Evolutionary conservation across 2,113 vertebrate species (phyloP).

Genomic region (Acrocephalus kingi): DNA sequence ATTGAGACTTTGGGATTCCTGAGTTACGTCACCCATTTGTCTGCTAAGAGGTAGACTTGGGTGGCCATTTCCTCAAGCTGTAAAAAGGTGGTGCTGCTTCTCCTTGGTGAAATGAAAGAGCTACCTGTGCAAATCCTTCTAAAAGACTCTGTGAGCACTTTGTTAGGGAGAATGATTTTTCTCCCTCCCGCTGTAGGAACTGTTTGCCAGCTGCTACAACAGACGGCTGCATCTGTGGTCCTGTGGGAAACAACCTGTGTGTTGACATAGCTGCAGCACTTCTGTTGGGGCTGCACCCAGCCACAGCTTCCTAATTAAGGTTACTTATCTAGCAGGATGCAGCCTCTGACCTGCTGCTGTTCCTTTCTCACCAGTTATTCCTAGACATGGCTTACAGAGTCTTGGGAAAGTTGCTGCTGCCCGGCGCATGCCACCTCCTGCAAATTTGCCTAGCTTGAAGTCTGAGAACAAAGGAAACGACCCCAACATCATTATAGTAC

Average conservation of each 20-base stretch:
- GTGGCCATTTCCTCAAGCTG: not conserved
- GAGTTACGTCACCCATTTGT: not conserved
- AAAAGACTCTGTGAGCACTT: not conserved
- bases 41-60: not conserved
- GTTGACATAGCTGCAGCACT: not conserved
- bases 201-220: not conserved
- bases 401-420: constrained; percentile 99
- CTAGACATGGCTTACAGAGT: constrained; percentile 99
- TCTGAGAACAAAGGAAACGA: constrained; percentile 99
- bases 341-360: not conserved
- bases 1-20: not conserved
- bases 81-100: not conserved
- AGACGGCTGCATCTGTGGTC: not conserved
- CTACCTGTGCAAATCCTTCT: not conserved
- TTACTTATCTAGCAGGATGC: not conserved
- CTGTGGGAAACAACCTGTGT: not conserved
- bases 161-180: not conserved
- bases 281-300: not conserved
- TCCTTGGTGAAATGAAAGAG: not conserved
- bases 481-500: constrained; percentile 98
- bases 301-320: not conserved
- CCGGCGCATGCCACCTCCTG: constrained; percentile 98
- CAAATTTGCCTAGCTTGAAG: constrained; percentile 99
- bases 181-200: not conserved
- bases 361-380: constrained; percentile 80